A percentile compares a stretch with the other conserved stretches of the same genome.
Evolutionary conservation across 2,888 invertebrate species (phyloP).

Genomic region (Amiota communis): DNA sequence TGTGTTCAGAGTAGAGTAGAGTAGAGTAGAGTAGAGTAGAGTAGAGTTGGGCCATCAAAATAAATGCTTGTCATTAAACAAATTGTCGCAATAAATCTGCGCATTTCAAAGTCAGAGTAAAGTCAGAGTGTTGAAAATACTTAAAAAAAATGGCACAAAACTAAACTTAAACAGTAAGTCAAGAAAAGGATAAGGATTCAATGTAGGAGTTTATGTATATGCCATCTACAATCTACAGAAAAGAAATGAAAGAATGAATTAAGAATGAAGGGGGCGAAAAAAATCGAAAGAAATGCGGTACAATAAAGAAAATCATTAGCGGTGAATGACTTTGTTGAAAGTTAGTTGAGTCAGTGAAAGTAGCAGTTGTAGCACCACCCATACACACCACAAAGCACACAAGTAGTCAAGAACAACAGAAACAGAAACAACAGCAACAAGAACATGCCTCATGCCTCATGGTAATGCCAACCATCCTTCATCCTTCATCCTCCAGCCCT

Average conservation of each 20-base stretch:
- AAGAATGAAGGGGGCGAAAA: constrained; percentile 5
- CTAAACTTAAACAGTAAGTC: background rate
- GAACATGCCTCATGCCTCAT: background rate
- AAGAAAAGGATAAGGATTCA: too few relatives aligned
- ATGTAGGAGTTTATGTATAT: too few relatives aligned
- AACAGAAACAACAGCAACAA: too few relatives aligned
- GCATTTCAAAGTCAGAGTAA: constrained; percentile 61
- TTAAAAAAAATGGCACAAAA: constrained; percentile 31
- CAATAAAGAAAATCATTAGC: constrained; percentile 42
- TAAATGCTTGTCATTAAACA: constrained; percentile 68
- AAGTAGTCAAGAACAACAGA: background rate
- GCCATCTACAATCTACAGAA: too few relatives aligned
- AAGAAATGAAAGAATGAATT: background rate
- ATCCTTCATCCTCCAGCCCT: too few relatives aligned
- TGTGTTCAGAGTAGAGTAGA: constrained; percentile 33
- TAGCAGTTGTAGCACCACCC: background rate
- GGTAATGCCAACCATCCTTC: too few relatives aligned
- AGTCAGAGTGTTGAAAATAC: constrained; percentile 50
- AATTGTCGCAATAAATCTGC: constrained; percentile 69
- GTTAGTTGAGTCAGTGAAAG: constrained; percentile 34
- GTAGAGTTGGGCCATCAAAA: constrained; percentile 55
- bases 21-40: constrained; percentile 41
- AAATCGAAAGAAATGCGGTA: constrained; percentile 22
- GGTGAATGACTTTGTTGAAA: constrained; percentile 40
- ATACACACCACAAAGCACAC: constrained; percentile 19